Conservation (phyloP, 1,140 invertebrate genomes). For the Apocrypta bakeri region DNA sequence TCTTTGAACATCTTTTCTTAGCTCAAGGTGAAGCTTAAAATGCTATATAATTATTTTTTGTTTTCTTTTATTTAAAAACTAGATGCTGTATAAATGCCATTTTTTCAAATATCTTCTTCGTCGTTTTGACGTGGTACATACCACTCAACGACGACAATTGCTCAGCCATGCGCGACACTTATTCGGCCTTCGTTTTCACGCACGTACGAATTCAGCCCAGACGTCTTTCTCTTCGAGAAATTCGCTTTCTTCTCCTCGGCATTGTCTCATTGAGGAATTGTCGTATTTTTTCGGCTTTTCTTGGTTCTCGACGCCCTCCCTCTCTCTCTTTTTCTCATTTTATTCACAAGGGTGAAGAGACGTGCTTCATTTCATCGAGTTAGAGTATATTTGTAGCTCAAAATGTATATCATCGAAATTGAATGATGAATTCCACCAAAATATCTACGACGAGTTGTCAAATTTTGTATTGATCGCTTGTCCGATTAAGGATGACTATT, state of each 20-base stretch:
- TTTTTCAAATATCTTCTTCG: neutral
- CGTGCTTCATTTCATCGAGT: neutral
- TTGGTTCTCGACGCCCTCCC: slow-evolving; percentile 4
- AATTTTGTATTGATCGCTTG: too few relatives aligned
- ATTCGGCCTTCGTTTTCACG: slow-evolving; percentile 16
- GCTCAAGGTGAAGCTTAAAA: too few relatives aligned
- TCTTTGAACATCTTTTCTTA: too few relatives aligned
- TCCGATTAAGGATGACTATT: too few relatives aligned
- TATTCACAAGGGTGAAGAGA: neutral
- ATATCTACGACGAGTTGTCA: too few relatives aligned
- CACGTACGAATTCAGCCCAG: slow-evolving; percentile 22
- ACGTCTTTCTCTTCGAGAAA: slow-evolving; percentile 8
- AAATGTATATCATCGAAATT: too few relatives aligned
- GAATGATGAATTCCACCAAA: too few relatives aligned
- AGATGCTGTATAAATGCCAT: too few relatives aligned
- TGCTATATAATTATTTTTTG: too few relatives aligned
- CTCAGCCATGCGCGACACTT: slow-evolving; percentile 16
- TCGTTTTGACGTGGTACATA: too few relatives aligned
- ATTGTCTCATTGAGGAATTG: neutral
- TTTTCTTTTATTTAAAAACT: too few relatives aligned
- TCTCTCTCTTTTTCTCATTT: neutral
- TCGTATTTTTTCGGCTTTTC: slow-evolving; percentile 1
- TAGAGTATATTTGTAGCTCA: too few relatives aligned
- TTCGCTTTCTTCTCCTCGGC: slow-evolving; percentile 2
- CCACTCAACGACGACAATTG: neutral